A percentile compares a stretch with the other conserved stretches of the same genome.
Conservation (phyloP, 2,888 invertebrate species). For the Drosophila incognita region DNA sequence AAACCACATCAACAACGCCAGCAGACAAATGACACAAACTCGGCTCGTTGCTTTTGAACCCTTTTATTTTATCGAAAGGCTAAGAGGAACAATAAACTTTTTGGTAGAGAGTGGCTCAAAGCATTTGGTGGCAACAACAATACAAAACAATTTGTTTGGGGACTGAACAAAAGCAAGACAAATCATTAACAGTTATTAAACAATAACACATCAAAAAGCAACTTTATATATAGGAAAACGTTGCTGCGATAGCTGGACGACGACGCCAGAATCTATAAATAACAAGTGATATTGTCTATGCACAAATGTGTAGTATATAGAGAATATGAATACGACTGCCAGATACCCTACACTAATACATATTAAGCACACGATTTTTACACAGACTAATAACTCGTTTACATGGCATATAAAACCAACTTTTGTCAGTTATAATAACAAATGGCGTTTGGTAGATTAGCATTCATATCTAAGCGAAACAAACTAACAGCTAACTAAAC, state of each 20-base stretch:
- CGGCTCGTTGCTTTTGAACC: constrained; percentile 30
- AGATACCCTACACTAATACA: constrained; percentile 32
- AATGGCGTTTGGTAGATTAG: constrained; percentile 15
- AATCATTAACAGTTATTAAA: constrained; percentile 77
- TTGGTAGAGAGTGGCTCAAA: not conserved
- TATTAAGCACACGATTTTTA: not conserved
- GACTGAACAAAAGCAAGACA: constrained; percentile 62
- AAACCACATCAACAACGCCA: constrained; percentile 18
- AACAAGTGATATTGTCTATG: constrained; percentile 32
- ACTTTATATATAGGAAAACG: constrained; percentile 44
- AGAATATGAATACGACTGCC: not conserved
- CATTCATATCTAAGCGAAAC: constrained; percentile 20
- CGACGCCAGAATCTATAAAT: constrained; percentile 67
- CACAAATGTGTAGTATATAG: not conserved
- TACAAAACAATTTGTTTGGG: constrained; percentile 30
- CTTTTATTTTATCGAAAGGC: constrained; percentile 28
- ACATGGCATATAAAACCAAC: not conserved
- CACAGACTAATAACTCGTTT: not conserved
- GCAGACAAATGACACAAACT: constrained; percentile 67
- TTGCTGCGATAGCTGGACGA: constrained; percentile 47
- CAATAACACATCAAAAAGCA: constrained; percentile 52
- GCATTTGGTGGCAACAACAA: constrained; percentile 26
- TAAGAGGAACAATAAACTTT: constrained; percentile 32
- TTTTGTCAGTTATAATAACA: not conserved
- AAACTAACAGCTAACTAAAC: not conserved